Conservation (phyloP, 2,888 invertebrate species). For the Eretmocerus hayati region DNA sequence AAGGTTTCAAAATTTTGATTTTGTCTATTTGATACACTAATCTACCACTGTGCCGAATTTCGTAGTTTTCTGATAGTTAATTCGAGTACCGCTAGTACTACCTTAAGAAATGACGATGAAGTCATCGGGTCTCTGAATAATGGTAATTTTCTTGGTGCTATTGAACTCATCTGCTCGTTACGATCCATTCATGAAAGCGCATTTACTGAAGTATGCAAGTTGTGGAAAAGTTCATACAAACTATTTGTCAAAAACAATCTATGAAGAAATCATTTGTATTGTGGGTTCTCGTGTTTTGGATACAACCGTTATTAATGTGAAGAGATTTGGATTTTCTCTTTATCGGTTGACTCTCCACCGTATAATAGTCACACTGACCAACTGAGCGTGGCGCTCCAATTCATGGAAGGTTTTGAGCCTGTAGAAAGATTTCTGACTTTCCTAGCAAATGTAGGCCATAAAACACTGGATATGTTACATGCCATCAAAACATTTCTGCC, state of each 20-base stretch:
- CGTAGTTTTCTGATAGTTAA: no score
- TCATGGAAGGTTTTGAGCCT: conserved; percentile 9
- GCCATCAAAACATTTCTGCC: conserved; percentile 7
- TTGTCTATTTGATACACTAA: conserved; percentile 29
- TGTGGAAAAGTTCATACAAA: conserved; percentile 6
- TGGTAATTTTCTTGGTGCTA: conserved; percentile 31
- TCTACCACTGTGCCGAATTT: no score
- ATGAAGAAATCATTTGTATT: neutral
- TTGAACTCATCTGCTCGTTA: conserved; percentile 27
- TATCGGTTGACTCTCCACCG: neutral
- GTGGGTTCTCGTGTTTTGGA: neutral
- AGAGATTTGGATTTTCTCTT: neutral
- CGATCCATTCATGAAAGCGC: conserved; percentile 11
- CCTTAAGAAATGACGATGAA: no score
- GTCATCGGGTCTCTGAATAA: conserved; percentile 27
- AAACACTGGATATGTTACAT: conserved; percentile 13
- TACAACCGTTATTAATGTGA: neutral
- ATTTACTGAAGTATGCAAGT: conserved; percentile 7
- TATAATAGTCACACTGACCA: conserved; percentile 20
- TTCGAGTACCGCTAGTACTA: no score
- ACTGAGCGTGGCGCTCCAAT: conserved; percentile 16
- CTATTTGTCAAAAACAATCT: conserved; percentile 2
- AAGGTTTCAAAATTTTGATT: no score
- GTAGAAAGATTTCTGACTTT: conserved; percentile 15
- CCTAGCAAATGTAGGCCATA: conserved; percentile 14